These are phyloP conservation scores for Sarcophilus harrisii DNA, from an alignment of 2,797 vertebrate species.

Conservation along the genomic window DNA sequence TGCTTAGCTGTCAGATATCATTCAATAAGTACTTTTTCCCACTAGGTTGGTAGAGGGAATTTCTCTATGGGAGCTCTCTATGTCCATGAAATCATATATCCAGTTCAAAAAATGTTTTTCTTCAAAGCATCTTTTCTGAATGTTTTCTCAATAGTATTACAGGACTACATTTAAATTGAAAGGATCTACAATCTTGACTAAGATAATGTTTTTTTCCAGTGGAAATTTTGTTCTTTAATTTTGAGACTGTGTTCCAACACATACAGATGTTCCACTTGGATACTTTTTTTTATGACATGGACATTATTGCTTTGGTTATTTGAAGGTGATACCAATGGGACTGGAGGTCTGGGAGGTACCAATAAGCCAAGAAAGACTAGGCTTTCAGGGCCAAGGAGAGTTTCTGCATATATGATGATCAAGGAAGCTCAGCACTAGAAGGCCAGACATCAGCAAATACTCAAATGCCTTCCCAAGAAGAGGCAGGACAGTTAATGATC, in stretches of 20 bases:
- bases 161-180: conserved; percentile 46
- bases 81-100: not conserved
- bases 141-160: not conserved
- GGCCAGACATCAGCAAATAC: not conserved
- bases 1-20: conserved; percentile 16
- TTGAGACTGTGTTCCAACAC: not conserved
- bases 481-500: not conserved
- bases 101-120: not conserved
- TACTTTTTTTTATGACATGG: not conserved
- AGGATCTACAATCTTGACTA: conserved; percentile 20
- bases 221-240: not conserved
- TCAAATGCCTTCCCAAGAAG: not conserved
- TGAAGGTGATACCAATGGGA: not conserved
- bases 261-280: not conserved
- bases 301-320: not conserved
- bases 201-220: not conserved
- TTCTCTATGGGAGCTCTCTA: not conserved
- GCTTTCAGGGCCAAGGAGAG: not conserved
- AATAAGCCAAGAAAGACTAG: not conserved
- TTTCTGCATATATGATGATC: not conserved
- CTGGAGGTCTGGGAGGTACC: not conserved
- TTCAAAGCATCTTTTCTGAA: not conserved
- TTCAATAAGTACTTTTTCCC: not conserved
- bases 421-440: not conserved
- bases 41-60: not conserved